Evolutionary conservation across 2,113 vertebrate genomes (phyloP).

Genomic region (Plecturocebus donacophilus): DNA sequence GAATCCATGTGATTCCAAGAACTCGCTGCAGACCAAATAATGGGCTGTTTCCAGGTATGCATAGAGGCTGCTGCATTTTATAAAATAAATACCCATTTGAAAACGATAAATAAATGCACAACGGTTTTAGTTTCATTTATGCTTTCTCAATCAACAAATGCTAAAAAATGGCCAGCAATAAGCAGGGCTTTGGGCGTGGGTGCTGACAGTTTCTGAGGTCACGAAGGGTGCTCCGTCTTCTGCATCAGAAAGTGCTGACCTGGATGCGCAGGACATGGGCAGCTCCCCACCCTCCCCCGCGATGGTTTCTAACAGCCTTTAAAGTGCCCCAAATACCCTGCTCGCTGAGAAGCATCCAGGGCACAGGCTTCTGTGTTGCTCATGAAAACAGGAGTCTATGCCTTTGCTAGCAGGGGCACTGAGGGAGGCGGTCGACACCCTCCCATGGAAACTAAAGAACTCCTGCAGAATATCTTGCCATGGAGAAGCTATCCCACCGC

Average conservation of each 20-base stretch:
- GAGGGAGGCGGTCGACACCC: not conserved
- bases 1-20: not conserved
- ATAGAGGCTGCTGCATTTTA: not conserved
- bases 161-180: not conserved
- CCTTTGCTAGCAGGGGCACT: not conserved
- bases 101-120: not conserved
- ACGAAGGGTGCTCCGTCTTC: not conserved
- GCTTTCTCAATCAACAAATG: not conserved
- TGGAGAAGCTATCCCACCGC: accelerated
- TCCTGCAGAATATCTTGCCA: not conserved
- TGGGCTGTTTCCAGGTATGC: not conserved
- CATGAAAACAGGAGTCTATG: accelerated
- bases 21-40: not conserved
- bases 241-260: not conserved
- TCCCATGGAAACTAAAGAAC: not conserved
- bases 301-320: not conserved
- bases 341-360: accelerated
- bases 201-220: not conserved
- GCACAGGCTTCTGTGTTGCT: accelerated
- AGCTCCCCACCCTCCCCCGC: not conserved
- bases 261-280: not conserved
- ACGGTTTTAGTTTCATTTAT: not conserved
- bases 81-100: not conserved
- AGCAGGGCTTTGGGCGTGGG: accelerated
- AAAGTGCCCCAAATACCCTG: not conserved